phyloP scores from a whole-genome alignment of 2,888 invertebrate genomes.

The Rhopalosiphum nymphaeae region DNA sequence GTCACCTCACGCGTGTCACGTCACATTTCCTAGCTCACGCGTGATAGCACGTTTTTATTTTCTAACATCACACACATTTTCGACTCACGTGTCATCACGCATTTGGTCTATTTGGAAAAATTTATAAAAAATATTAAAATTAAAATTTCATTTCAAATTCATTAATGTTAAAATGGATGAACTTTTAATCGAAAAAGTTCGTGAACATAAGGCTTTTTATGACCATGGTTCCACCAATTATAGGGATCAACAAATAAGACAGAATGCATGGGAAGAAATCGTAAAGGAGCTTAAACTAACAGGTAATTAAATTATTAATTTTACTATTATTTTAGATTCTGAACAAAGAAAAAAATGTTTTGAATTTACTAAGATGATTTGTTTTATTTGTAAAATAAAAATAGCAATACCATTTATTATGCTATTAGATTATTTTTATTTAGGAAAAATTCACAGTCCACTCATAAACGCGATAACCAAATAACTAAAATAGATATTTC shows the following conservation, averaged over 20 bases:
- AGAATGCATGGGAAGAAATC: constrained; percentile 44
- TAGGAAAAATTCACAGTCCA: constrained; percentile 46
- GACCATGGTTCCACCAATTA: constrained; percentile 45
- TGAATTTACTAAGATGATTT: constrained; percentile 37
- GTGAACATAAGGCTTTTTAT: constrained; percentile 29
- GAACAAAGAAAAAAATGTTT: constrained; percentile 33
- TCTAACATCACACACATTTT: constrained; percentile 31
- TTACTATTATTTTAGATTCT: constrained; percentile 51
- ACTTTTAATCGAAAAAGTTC: constrained; percentile 56
- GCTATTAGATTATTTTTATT: constrained; percentile 32
- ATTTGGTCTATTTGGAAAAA: not conserved
- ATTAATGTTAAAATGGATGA: too few relatives aligned
- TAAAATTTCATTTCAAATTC: too few relatives aligned
- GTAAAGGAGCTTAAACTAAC: constrained; percentile 48
- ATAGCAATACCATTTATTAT: constrained; percentile 40
- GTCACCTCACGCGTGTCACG: constrained; percentile 26
- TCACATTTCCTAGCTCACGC: constrained; percentile 40
- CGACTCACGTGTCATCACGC: constrained; percentile 27
- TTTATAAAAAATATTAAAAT: constrained; percentile 24
- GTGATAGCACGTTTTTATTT: constrained; percentile 30
- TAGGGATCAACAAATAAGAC: constrained; percentile 43
- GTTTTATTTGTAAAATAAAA: constrained; percentile 32
- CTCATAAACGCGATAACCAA: constrained; percentile 47
- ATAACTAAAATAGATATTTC: constrained; percentile 30
- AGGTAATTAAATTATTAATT: constrained; percentile 48